phyloP scores from a whole-genome alignment of 2,888 invertebrate species.

The Himalopsyche kuldschensis region DNA sequence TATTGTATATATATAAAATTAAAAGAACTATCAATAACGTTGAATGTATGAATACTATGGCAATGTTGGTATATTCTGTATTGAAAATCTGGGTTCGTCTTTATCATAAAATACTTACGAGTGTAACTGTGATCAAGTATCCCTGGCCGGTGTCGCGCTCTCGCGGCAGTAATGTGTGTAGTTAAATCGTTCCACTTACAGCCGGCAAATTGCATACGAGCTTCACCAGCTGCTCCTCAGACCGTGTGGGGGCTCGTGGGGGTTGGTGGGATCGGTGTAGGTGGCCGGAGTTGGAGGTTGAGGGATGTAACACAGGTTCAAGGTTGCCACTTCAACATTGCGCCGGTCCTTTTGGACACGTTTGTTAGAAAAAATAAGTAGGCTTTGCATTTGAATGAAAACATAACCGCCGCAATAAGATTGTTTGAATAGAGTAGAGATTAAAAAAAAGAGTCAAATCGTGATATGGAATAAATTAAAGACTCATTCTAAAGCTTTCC shows the following conservation, averaged over 20 bases:
- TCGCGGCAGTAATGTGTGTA: conserved; percentile 32
- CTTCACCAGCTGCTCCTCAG: conserved; percentile 32
- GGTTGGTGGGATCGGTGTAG: background rate
- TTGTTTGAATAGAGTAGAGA: too few species aligned
- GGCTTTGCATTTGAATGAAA: too few species aligned
- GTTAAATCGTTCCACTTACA: conserved; percentile 38
- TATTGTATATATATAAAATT: too few species aligned
- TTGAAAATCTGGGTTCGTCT: background rate
- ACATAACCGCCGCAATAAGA: too few species aligned
- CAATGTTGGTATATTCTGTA: background rate
- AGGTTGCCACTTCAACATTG: background rate
- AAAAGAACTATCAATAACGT: too few species aligned
- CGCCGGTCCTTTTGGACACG: background rate
- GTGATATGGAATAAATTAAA: too few species aligned
- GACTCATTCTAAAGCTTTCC: too few species aligned
- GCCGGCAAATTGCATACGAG: conserved; percentile 38
- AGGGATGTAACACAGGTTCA: background rate
- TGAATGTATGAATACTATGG: too few species aligned
- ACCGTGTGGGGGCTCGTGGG: background rate
- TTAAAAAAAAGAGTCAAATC: too few species aligned
- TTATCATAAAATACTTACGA: background rate
- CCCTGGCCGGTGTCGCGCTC: conserved; percentile 8
- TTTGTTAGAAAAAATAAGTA: background rate
- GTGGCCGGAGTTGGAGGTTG: background rate
- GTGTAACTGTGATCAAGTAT: background rate